These are phyloP conservation scores for Agapostemon virescens DNA, from an alignment of 2,888 invertebrate species.

Conservation along the genomic window DNA sequence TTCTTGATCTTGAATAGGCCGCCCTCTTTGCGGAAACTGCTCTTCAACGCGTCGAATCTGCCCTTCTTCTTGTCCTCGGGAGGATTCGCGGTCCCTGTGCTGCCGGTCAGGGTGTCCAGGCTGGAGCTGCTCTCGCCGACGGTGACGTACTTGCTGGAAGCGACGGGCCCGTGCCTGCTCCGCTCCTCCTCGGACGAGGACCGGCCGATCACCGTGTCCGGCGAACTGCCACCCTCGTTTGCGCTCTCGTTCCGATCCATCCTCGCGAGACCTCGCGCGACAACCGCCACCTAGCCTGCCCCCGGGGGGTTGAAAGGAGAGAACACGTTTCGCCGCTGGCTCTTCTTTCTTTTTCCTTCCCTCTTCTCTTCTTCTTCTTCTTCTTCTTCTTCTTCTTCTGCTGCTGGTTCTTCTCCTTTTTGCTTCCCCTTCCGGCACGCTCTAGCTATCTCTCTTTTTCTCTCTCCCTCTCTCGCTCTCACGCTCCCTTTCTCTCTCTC, in stretches of 20 bases:
- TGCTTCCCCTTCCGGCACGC: background rate
- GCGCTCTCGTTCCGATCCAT: constrained; percentile 73
- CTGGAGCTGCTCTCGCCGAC: constrained; percentile 75
- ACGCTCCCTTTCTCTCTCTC: background rate
- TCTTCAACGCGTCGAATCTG: constrained; percentile 72
- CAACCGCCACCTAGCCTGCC: constrained; percentile 9
- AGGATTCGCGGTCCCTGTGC: constrained; percentile 1
- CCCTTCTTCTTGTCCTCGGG: constrained; percentile 68
- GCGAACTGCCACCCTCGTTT: constrained; percentile 74
- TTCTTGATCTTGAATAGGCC: constrained; percentile 73
- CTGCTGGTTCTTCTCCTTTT: background rate
- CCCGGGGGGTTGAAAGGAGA: constrained; percentile 4
- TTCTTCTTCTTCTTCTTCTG: background rate
- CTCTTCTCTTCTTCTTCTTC: background rate
- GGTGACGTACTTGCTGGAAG: constrained; percentile 69
- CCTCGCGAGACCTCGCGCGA: constrained; percentile 14
- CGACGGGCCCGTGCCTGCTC: constrained; percentile 53
- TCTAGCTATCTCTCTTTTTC: background rate
- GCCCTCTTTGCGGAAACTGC: constrained; percentile 73
- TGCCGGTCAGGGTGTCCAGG: constrained; percentile 71
- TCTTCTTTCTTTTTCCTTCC: background rate
- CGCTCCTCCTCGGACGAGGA: constrained; percentile 74
- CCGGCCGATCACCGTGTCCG: constrained; percentile 73
- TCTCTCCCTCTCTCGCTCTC: background rate
- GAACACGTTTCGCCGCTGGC: background rate